Evolutionary conservation across 1,140 invertebrate genomes (phyloP).

Genomic region (Cherax destructor): DNA sequence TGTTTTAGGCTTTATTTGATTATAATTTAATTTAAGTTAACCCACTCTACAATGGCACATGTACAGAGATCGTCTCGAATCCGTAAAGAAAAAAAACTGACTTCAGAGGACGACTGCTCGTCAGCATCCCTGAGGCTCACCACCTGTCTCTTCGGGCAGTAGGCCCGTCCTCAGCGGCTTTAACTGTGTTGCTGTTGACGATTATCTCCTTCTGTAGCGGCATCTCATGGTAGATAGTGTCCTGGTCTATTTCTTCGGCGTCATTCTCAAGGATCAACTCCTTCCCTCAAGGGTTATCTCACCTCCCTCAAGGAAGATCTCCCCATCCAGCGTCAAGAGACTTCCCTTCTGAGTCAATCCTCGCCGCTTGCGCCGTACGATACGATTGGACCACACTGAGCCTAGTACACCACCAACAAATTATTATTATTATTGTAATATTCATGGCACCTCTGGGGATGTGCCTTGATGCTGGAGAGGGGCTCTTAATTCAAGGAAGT

Average conservation of each 20-base stretch:
- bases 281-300: slow-evolving; percentile 1
- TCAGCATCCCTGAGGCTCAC: neutral
- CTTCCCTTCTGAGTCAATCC: slow-evolving; percentile 12
- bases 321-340: slow-evolving; percentile 33
- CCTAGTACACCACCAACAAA: neutral
- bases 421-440: no score
- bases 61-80: no score
- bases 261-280: neutral
- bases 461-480: no score
- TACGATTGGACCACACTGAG: slow-evolving; percentile 46
- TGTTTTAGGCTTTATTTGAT: no score
- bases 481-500: no score
- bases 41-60: no score
- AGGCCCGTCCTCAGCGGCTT: slow-evolving; percentile 51
- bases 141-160: slow-evolving; percentile 65
- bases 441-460: no score
- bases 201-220: slow-evolving; percentile 74
- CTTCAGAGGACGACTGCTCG: no score
- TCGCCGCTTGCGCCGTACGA: slow-evolving; percentile 44
- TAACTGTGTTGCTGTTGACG: slow-evolving; percentile 72
- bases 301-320: slow-evolving; percentile 30
- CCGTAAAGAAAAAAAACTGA: no score
- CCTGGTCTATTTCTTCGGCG: slow-evolving; percentile 6
- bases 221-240: slow-evolving; percentile 72
- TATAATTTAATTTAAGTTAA: no score